Percentiles rank a stretch among this genome's conserved stretches.
These are phyloP conservation scores for Scolopax rusticola DNA, from an alignment of 2,797 vertebrate genomes.

Conservation along the genomic window DNA sequence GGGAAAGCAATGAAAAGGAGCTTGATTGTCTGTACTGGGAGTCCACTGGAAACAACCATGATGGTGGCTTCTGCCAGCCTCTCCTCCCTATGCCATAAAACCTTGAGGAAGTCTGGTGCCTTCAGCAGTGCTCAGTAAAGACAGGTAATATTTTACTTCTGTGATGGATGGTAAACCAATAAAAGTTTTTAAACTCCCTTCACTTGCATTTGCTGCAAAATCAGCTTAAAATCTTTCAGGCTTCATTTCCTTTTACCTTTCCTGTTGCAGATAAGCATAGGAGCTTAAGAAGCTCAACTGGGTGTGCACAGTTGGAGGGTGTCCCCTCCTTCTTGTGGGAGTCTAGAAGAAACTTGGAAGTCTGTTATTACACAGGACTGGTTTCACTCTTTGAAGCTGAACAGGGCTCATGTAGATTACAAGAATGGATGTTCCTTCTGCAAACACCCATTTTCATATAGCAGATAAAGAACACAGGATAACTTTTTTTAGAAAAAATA, in stretches of 20 bases:
- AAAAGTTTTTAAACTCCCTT: neutral
- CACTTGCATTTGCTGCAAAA: neutral
- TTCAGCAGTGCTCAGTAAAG: neutral
- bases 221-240: neutral
- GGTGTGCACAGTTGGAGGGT: too few species aligned
- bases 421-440: neutral
- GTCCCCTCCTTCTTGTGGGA: neutral
- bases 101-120: neutral
- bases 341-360: neutral
- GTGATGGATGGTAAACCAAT: neutral
- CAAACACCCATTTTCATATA: neutral
- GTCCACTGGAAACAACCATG: neutral
- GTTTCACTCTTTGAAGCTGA: neutral
- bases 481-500: neutral
- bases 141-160: neutral
- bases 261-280: neutral
- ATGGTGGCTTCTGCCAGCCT: neutral
- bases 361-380: neutral
- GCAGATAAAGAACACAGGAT: neutral
- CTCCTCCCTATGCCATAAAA: neutral
- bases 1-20: neutral
- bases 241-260: neutral
- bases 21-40: neutral
- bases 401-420: neutral
- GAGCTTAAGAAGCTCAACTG: too few species aligned